Percentiles rank a stretch among this genome's conserved stretches.
These are phyloP conservation scores for Augiades crinisus DNA, from an alignment of 2,888 invertebrate genomes.

Conservation along the genomic window DNA sequence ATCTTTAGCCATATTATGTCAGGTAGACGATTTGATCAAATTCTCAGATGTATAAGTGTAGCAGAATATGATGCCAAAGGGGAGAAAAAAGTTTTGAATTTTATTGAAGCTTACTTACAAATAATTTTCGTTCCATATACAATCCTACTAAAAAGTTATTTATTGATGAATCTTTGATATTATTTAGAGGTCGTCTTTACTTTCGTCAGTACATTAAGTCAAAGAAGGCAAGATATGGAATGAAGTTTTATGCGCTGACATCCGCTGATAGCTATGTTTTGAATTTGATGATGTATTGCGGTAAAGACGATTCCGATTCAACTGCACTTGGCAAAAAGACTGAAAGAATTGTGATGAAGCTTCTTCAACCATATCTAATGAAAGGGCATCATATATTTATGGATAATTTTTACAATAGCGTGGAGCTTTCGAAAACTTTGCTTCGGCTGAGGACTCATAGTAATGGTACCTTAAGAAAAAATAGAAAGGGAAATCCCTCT, in stretches of 20 bases:
- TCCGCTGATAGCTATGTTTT: too few species aligned
- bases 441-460: slow-evolving; percentile 23
- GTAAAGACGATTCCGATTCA: too few species aligned
- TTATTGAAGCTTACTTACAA: slow-evolving; percentile 20
- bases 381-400: slow-evolving; percentile 28
- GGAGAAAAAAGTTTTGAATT: slow-evolving; percentile 26
- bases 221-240: slow-evolving; percentile 35
- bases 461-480: slow-evolving; percentile 28
- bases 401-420: slow-evolving; percentile 29
- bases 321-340: too few species aligned
- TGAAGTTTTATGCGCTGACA: too few species aligned
- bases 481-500: slow-evolving; percentile 30
- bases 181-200: slow-evolving; percentile 31
- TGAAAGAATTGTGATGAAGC: slow-evolving; percentile 18
- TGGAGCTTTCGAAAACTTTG: too few species aligned
- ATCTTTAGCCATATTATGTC: slow-evolving; percentile 20
- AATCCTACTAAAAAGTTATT: slow-evolving; percentile 19
- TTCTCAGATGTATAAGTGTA: slow-evolving; percentile 31
- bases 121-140: slow-evolving; percentile 24
- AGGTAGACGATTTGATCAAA: slow-evolving; percentile 31
- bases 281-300: too few species aligned
- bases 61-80: slow-evolving; percentile 28
- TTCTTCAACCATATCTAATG: slow-evolving; percentile 22
- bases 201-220: slow-evolving; percentile 37
- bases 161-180: slow-evolving; percentile 34